These are phyloP conservation scores for Prionailurus viverrinus DNA, from an alignment of 2,113 vertebrate species.

Conservation along the genomic window DNA sequence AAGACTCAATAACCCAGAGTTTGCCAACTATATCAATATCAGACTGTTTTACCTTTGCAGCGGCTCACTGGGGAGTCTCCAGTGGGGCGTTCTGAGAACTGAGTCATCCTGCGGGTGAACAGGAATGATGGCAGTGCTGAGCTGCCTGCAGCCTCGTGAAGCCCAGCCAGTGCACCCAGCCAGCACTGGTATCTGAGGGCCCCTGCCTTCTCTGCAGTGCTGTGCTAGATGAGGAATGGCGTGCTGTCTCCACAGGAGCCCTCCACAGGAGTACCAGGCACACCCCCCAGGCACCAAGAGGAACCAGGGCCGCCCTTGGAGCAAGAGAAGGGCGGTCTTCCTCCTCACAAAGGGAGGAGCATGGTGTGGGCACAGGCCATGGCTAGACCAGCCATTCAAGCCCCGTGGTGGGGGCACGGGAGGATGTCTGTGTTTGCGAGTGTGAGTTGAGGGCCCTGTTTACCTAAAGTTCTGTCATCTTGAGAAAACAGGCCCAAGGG, in stretches of 20 bases:
- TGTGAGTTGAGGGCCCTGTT: background rate
- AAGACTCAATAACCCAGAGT: background rate
- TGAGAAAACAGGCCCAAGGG: background rate
- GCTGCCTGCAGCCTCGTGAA: background rate
- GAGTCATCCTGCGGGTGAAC: background rate
- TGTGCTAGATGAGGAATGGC: background rate
- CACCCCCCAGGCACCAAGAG: background rate
- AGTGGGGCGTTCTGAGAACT: background rate
- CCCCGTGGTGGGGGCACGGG: background rate
- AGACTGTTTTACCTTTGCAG: background rate
- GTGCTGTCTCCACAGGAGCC: background rate
- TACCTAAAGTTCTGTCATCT: background rate
- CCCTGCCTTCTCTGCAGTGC: background rate
- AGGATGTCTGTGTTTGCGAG: background rate
- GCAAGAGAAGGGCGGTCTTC: background rate
- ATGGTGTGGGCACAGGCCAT: background rate
- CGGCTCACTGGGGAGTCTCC: background rate
- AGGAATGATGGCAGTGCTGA: background rate
- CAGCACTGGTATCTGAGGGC: background rate
- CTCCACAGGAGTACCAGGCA: background rate
- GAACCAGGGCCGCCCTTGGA: background rate
- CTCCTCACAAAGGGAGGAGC: background rate
- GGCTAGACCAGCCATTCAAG: background rate
- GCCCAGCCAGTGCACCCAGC: background rate
- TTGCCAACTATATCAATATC: background rate